Conservation (phyloP, 2,888 invertebrate species). For the Lordiphosa fenestrarum region DNA sequence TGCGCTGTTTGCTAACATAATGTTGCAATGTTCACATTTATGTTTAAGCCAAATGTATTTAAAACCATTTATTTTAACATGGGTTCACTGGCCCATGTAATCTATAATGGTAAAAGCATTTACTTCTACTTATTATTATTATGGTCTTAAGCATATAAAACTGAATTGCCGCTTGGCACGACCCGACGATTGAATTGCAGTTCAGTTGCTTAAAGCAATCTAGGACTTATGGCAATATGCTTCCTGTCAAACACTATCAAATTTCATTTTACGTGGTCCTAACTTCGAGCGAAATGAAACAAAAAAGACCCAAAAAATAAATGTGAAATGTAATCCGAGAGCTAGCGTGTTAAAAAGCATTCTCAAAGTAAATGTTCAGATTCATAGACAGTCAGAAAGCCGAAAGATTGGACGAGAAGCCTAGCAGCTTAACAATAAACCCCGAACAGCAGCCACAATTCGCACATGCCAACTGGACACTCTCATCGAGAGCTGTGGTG, state of each 20-base stretch:
- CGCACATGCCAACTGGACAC: slow-evolving; percentile 29
- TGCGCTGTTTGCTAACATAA: too few relatives aligned
- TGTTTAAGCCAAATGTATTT: too few relatives aligned
- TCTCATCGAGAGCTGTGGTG: slow-evolving; percentile 10
- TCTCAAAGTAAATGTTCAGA: too few relatives aligned
- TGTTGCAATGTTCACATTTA: too few relatives aligned
- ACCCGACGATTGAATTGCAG: slow-evolving; percentile 58
- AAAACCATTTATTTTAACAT: too few relatives aligned
- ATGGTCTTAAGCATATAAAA: background rate
- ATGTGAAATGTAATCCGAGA: slow-evolving; percentile 4
- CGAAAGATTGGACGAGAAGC: slow-evolving; percentile 44
- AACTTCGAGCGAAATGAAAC: slow-evolving; percentile 54
- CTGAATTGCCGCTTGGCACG: background rate
- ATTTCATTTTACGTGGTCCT: slow-evolving; percentile 49
- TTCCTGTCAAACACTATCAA: slow-evolving; percentile 40
- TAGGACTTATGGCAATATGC: slow-evolving; percentile 9
- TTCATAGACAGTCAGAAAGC: slow-evolving; percentile 21
- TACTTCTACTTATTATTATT: background rate
- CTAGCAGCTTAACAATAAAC: too few relatives aligned
- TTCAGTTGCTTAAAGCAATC: slow-evolving; percentile 41
- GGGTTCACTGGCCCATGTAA: too few relatives aligned
- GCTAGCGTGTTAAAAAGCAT: too few relatives aligned
- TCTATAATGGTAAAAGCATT: background rate
- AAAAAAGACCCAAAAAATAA: slow-evolving; percentile 20
- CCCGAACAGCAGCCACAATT: slow-evolving; percentile 19